Percentiles rank a stretch among this genome's conserved stretches.
Evolutionary conservation across 2,113 vertebrate genomes (phyloP).

Genomic region (Toxotes chatareus): DNA sequence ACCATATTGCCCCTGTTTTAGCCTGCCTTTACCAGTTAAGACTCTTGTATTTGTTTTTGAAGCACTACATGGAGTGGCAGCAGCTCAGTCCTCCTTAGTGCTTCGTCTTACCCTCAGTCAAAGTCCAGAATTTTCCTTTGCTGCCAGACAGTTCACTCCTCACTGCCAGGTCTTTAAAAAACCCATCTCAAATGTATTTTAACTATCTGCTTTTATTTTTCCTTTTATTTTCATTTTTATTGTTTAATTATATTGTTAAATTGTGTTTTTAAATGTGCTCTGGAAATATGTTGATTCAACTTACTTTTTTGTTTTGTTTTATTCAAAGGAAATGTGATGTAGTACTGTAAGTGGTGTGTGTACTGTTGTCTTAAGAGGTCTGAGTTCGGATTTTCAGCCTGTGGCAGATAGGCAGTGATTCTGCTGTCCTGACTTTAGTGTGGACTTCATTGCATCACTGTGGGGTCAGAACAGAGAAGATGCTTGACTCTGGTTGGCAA

Average conservation of each 20-base stretch:
- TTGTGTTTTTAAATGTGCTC: background rate
- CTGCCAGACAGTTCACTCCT: too few species aligned
- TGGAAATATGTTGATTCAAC: background rate
- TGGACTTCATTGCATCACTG: background rate
- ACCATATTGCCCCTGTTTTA: background rate
- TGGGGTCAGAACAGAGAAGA: background rate
- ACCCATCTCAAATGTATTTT: too few species aligned
- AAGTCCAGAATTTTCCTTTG: too few species aligned
- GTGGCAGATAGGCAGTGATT: background rate
- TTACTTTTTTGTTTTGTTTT: background rate
- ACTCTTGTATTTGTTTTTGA: background rate
- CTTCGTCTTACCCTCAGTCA: too few species aligned
- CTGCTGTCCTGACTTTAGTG: background rate
- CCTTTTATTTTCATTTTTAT: too few species aligned
- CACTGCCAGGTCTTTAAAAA: too few species aligned
- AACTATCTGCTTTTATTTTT: too few species aligned
- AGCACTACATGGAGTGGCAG: background rate
- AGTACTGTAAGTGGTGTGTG: background rate
- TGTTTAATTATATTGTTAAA: too few species aligned
- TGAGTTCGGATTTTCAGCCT: background rate
- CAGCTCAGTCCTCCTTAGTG: background rate
- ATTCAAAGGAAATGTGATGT: background rate
- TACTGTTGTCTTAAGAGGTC: background rate
- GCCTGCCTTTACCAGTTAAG: background rate
- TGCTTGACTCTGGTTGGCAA: background rate